Evolutionary conservation across 1,140 invertebrate genomes (phyloP).

Genomic region (Gerris buenoi): DNA sequence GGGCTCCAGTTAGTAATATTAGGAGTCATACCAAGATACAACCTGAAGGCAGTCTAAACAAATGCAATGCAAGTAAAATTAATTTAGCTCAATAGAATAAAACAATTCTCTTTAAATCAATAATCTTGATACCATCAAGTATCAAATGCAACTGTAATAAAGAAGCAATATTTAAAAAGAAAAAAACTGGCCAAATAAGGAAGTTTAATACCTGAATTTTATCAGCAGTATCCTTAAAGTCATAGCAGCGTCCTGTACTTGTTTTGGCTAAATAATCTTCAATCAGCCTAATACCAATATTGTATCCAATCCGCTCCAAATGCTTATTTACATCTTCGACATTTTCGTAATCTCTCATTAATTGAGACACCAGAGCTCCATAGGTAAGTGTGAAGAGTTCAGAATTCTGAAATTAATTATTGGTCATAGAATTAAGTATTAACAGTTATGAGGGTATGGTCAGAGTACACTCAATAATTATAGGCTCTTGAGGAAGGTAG

Average conservation of each 20-base stretch:
- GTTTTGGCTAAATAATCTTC: slow-evolving; percentile 95
- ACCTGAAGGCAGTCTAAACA: slow-evolving; percentile 56
- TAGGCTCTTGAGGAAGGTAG: not conserved
- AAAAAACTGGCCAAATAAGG: too few species aligned
- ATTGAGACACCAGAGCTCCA: slow-evolving; percentile 89
- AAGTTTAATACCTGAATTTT: slow-evolving; percentile 73
- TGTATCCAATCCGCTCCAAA: slow-evolving; percentile 86
- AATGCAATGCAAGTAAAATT: slow-evolving; percentile 1
- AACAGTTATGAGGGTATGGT: not conserved
- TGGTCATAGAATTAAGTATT: slow-evolving; percentile 11
- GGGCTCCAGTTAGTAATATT: slow-evolving; percentile 85
- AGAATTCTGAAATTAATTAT: slow-evolving; percentile 61
- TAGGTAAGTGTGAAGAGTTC: slow-evolving; percentile 96
- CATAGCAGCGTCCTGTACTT: slow-evolving; percentile 74
- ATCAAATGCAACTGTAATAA: too few species aligned
- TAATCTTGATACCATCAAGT: too few species aligned
- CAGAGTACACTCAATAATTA: too few species aligned
- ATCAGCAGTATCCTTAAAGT: slow-evolving; percentile 93
- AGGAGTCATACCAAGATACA: slow-evolving; percentile 83
- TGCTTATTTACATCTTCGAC: slow-evolving; percentile 93
- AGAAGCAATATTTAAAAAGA: too few species aligned
- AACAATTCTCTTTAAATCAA: too few species aligned
- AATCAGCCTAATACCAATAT: slow-evolving; percentile 92
- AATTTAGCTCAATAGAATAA: not conserved
- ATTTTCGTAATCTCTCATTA: slow-evolving; percentile 94